phyloP scores from a whole-genome alignment of 2,888 invertebrate species.

The Dysmachus trigonus region DNA sequence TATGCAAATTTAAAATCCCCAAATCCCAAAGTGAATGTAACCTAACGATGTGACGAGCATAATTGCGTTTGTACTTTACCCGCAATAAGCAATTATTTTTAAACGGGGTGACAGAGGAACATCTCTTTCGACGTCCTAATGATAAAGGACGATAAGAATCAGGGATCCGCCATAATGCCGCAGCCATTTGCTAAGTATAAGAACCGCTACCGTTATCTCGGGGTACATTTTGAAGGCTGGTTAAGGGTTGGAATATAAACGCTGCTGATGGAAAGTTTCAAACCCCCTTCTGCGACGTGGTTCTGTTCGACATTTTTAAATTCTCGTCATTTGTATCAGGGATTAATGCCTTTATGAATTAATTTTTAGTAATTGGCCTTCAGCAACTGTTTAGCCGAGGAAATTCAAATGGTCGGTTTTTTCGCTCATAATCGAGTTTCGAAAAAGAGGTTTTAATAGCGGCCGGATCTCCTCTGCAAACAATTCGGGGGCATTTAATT shows the following conservation, averaged over 20 bases:
- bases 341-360: not conserved
- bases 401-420: not conserved
- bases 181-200: not conserved
- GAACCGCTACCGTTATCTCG: not conserved
- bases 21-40: constrained; percentile 41
- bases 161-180: constrained; percentile 14
- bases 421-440: not conserved
- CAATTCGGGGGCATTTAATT: not conserved
- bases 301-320: not conserved
- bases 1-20: constrained; percentile 39
- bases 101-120: constrained; percentile 41
- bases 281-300: not conserved
- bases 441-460: not conserved
- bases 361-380: not conserved
- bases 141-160: constrained; percentile 32
- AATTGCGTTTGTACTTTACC: constrained; percentile 41
- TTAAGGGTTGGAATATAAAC: constrained; percentile 17
- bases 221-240: not conserved
- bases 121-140: constrained; percentile 31
- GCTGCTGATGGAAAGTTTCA: not conserved
- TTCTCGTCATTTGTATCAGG: not conserved
- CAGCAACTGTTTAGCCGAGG: not conserved
- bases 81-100: constrained; percentile 42
- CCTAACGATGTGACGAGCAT: constrained; percentile 44
- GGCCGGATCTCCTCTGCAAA: not conserved